These are phyloP conservation scores for Caenorhabditis zanzibari DNA, from an alignment of 2,888 invertebrate genomes.

Conservation along the genomic window DNA sequence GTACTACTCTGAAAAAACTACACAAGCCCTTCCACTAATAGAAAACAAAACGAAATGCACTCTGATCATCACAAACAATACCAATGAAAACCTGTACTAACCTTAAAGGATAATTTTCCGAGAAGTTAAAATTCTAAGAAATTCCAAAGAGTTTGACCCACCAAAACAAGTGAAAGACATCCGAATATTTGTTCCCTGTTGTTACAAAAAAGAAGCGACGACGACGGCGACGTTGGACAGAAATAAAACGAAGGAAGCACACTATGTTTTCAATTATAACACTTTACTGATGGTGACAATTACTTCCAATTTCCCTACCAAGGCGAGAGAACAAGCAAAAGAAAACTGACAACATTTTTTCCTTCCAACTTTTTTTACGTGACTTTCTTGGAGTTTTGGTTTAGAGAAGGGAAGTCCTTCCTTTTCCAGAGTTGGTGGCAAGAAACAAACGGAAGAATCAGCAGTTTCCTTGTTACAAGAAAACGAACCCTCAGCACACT, in stretches of 20 bases:
- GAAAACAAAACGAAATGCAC: too few relatives aligned
- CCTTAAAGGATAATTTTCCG: too few relatives aligned
- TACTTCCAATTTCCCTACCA: constrained; percentile 22
- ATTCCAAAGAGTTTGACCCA: background rate
- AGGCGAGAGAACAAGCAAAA: background rate
- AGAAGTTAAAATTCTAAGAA: background rate
- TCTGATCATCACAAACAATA: too few relatives aligned
- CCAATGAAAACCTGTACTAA: too few relatives aligned
- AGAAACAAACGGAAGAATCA: constrained; percentile 48
- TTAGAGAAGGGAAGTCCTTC: constrained; percentile 10
- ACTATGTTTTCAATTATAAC: constrained; percentile 57
- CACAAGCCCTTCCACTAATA: too few relatives aligned
- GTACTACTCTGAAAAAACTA: too few relatives aligned
- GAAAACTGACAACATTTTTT: constrained; percentile 10
- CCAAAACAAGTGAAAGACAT: background rate
- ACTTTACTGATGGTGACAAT: constrained; percentile 59
- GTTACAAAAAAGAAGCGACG: background rate
- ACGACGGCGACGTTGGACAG: background rate
- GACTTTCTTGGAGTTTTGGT: constrained; percentile 41
- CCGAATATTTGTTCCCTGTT: constrained; percentile 34
- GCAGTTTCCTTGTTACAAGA: constrained; percentile 20
- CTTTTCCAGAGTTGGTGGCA: constrained; percentile 13
- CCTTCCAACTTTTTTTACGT: constrained; percentile 37
- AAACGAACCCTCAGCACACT: background rate
- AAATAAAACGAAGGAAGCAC: constrained; percentile 33